Conservation (phyloP, 1,140 invertebrate species). For the Leptopilina clavipes region DNA sequence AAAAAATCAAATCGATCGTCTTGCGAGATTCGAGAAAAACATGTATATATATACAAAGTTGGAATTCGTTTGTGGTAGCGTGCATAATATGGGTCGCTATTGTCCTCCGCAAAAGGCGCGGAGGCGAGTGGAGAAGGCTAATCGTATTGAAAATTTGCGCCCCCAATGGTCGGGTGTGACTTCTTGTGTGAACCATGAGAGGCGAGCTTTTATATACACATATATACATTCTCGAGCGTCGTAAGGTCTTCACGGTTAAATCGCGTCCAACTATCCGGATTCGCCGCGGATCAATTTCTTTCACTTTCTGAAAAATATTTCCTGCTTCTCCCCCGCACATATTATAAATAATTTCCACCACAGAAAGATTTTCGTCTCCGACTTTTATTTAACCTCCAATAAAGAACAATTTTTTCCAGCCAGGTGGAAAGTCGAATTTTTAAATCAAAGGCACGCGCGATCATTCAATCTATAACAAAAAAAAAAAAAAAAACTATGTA, state of each 20-base stretch:
- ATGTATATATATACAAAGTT: not conserved
- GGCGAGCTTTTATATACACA: conserved; percentile 5
- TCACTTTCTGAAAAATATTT: not conserved
- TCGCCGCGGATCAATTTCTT: conserved; percentile 41
- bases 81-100: conserved; percentile 52
- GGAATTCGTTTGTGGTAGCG: conserved; percentile 40
- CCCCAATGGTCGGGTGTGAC: conserved; percentile 45
- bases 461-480: too few relatives aligned
- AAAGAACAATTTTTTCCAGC: not conserved
- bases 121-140: conserved; percentile 37
- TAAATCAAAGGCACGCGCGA: not conserved
- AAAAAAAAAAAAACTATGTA: too few relatives aligned
- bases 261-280: conserved; percentile 39
- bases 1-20: conserved; percentile 14
- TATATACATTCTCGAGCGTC: conserved; percentile 33
- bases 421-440: not conserved
- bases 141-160: conserved; percentile 53
- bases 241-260: conserved; percentile 50
- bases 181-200: conserved; percentile 28
- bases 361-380: not conserved
- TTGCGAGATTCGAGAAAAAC: not conserved
- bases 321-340: not conserved
- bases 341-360: too few relatives aligned
- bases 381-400: not conserved
- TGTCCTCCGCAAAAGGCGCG: conserved; percentile 50